Base-by-base conservation (phyloP, 2,888 invertebrate species). In the Macaria notata region DNA sequence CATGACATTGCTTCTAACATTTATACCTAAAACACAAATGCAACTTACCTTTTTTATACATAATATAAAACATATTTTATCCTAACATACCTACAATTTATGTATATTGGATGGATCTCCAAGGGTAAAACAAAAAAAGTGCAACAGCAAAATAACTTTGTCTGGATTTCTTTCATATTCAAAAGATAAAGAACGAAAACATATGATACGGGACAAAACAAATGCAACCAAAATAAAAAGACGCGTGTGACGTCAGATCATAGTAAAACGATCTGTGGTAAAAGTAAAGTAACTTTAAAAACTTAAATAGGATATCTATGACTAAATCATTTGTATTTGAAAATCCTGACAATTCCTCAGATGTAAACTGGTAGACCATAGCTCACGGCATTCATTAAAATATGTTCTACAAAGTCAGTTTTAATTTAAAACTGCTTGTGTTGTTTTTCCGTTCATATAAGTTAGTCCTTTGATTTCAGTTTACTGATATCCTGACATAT, bases 101-200 rank as follows among this genome's bases (percentile, higher is more conserved):
- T 45, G 54, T 57, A 62, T 53, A 58, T 45, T 49, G 36, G 47
- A 56, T 19, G 49, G 9, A 46, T 54, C 54, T 4, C 62, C 54
- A 62, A 56, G 58, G 62, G 55, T 60, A 56, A 63, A 62, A 65
- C 58, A 68, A 58, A 19, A 68, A 73, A 70, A 76, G 61, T 68
- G 81, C 83, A 69, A 66, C 65, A 83, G 84, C 84, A 83, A 80
- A 83, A 79, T 49, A 31, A 55, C 1, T n/a, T 60, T 9, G 53
- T 53, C 61, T 46, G 44, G 38, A 53, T 9, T 42, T 60, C n/a
- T 65, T 46, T 49, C 38, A 49, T 41, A 9, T 31, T 9, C 53
- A 42, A 55, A 49, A 61, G 54, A 45, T 46, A 61, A 48, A 61
- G 50, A 66, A 46, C 58, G 9, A 51, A 60, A 68, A 61, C 46